Base-by-base conservation (phyloP, 2,888 invertebrate genomes). In the Drosophila quinaria region DNA sequence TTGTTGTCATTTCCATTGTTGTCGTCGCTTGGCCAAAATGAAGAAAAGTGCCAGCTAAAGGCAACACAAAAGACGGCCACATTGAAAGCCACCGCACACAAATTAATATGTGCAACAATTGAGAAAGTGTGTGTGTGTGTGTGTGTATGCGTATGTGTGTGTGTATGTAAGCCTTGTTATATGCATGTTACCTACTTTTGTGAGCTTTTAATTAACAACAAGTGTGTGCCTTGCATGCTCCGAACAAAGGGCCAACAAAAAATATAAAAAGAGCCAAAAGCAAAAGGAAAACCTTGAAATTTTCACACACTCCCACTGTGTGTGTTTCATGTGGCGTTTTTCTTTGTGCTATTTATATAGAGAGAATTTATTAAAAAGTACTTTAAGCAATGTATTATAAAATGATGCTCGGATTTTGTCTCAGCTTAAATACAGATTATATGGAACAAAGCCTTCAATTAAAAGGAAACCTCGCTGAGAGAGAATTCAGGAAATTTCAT, bases 201-300 rank as follows among this genome's bases (percentile, higher is more conserved):
- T 87, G 86, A 75, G 82, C 88, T 87, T 87, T 83, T 83, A 83
- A 83, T 83, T 87, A 87, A 83, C 88, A 85, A 83, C 82, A 85
- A 87, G 75, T 71, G 74, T 74, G 64, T 65, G 61, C 73, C 73
- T 60, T 62, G 67, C 44, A 62, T 65, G 69, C 71, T 29, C 39
- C 56, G 63, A 68, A 70, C 66, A 82, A 82, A 76, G 71, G 65
- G 55, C 58, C 42, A 41, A 47, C 29, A 29, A 8, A 8, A 25
- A 25, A 42, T 13, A 33, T 22, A 52, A 42, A 33, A 37, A 33
- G 13, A 44, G 19, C n/a, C 11, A 60, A 46, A 60, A 41, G 51
- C 55, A 46, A 68, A 69, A 69, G 63, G 50, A 72, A 80, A 84
- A 66, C 81, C 81, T 82, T 82, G 82, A 82, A 87, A 73, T 50